Evolutionary conservation across 2,113 vertebrate genomes (phyloP), one percentile per base, ranked within the genome.

Genomic region (Entosphenus tridentatus): DNA sequence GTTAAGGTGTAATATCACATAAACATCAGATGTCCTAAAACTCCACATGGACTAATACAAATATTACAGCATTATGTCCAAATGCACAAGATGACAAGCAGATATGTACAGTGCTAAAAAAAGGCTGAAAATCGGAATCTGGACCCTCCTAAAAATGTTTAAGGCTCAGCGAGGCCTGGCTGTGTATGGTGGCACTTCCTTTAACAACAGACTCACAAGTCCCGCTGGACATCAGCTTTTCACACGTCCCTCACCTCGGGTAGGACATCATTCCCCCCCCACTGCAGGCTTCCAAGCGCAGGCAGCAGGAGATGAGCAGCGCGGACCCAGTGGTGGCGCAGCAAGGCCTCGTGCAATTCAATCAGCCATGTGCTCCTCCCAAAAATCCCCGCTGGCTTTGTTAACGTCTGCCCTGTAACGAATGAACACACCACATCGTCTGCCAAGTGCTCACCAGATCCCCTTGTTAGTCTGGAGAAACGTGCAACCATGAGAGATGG

Each of bases 311-410:
- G 86, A 8, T 82, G 80, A 1, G 85, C 81, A 68, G 89, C 90
- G 7, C 77, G 82, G 54, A 81, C 74, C 90, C 90, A 97, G 17
- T 81, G 80, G n/a, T 87, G 83, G 72, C 80, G 83, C 39, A 88
- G 76, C 75, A 96, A 71, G 1, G 86, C 85, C 69, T 86, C 81
- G 69, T 82, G 82, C 70, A 93, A 81, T 6, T 74, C 76, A 71
- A 67, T 73, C 69, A 93, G 78, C 73, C 89, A 97, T 0, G 57
- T 13, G 21, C 76, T 77, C 39, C 39, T 39, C 39, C 39, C 39
- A 39, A 39, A 39, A 39, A 39, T 7, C 39, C 39, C 39, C 39
- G 39, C 39, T 39, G 39, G 39, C 39, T 39, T 39, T 39, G 39
- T 39, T 39, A 39, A 7, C 39, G 6, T 39, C 1, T 39, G 39